Percentiles rank a stretch among this genome's conserved stretches.
Evolutionary conservation across 2,797 vertebrate species (phyloP).

Genomic region (Intellagama lesueurii): DNA sequence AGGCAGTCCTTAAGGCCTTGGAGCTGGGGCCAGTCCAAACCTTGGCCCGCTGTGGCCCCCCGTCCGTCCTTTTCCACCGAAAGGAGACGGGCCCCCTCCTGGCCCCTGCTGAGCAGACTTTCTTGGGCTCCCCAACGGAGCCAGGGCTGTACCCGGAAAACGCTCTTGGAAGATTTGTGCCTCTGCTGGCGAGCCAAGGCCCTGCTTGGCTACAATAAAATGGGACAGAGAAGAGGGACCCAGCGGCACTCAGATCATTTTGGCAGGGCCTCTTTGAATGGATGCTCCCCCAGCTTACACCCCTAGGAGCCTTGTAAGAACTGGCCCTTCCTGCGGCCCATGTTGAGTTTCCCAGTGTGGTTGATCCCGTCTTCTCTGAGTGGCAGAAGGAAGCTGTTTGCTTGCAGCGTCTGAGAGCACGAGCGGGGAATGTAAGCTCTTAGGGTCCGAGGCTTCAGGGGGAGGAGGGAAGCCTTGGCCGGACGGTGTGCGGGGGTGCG

Average conservation of each 20-base stretch:
- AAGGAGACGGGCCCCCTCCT: neutral
- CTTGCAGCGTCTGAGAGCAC: neutral
- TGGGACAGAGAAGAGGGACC: conserved; percentile 2
- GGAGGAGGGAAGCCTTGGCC: neutral
- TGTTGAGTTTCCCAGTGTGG: conserved; percentile 47
- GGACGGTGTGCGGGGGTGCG: neutral
- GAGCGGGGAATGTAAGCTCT: conserved; percentile 34
- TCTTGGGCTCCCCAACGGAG: neutral
- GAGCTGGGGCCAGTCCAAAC: accelerated
- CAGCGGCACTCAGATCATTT: neutral
- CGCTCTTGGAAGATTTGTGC: too few species aligned
- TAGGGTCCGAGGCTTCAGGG: neutral
- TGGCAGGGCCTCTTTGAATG: conserved; percentile 41
- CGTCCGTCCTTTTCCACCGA: neutral
- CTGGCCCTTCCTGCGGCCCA: conserved; percentile 44
- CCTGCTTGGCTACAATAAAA: neutral
- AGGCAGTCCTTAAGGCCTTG: neutral
- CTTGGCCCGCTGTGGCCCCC: neutral
- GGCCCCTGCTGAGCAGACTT: conserved; percentile 9
- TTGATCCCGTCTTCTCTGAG: neutral
- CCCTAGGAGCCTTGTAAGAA: conserved; percentile 37
- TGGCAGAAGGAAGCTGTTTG: accelerated
- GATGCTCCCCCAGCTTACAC: conserved; percentile 57
- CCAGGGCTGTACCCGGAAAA: neutral
- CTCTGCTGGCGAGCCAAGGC: neutral